Evolutionary conservation across 2,113 vertebrate genomes (phyloP).

Genomic region (Pedetes capensis): DNA sequence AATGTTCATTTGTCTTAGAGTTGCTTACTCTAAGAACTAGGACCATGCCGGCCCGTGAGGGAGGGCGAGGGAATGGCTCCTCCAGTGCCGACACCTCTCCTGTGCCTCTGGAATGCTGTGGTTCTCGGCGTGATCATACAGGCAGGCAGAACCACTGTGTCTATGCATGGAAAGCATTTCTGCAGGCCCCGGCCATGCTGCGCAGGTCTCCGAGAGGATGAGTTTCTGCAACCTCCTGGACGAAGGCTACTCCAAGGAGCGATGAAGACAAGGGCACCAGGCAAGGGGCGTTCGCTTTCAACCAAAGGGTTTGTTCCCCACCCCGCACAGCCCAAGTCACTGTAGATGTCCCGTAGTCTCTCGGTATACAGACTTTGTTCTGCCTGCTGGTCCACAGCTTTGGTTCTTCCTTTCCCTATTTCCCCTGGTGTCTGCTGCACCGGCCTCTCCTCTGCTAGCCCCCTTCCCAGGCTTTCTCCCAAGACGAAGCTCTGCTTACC

Average conservation of each 20-base stretch:
- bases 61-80: not conserved
- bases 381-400: not conserved
- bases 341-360: not conserved
- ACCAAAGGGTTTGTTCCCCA: not conserved
- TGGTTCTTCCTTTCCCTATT: not conserved
- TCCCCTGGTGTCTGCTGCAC: not conserved
- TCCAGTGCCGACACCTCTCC: not conserved
- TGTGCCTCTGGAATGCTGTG: not conserved
- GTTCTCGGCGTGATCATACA: not conserved
- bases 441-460: not conserved
- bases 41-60: not conserved
- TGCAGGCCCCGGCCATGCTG: not conserved
- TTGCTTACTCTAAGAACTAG: not conserved
- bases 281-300: not conserved
- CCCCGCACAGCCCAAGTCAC: not conserved
- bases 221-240: not conserved
- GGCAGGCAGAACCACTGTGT: not conserved
- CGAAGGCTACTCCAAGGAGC: not conserved
- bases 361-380: not conserved
- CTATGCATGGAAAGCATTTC: not conserved
- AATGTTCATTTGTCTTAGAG: not conserved
- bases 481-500: not conserved
- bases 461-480: not conserved
- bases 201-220: not conserved
- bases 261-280: not conserved